phyloP scores from a whole-genome alignment of 1,140 invertebrate genomes.

The Drosophila malerkotliana region DNA sequence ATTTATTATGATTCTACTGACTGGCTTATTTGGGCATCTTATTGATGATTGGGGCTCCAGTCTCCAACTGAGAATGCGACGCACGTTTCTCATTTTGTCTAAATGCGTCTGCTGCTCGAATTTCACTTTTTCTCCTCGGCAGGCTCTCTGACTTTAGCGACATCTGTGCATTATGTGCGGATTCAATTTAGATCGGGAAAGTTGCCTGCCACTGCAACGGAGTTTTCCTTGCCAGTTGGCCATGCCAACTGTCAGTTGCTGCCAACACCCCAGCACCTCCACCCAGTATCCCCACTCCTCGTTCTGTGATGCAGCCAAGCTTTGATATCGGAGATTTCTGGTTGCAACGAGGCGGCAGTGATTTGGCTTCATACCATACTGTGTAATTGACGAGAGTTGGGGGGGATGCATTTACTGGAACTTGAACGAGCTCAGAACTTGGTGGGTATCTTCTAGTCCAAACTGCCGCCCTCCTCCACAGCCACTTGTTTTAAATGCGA shows the following conservation, averaged over 20 bases:
- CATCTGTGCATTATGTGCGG: constrained; percentile 53
- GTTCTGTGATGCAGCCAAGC: constrained; percentile 8
- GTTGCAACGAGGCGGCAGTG: constrained; percentile 33
- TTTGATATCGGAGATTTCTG: constrained; percentile 53
- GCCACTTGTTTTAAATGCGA: constrained; percentile 48
- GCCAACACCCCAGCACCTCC: constrained; percentile 21
- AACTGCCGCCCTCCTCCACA: neutral
- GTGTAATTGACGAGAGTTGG: neutral
- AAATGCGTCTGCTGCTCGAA: constrained; percentile 62
- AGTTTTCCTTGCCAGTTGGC: constrained; percentile 20
- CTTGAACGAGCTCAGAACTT: neutral
- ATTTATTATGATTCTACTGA: constrained; percentile 46
- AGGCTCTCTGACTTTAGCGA: constrained; percentile 14
- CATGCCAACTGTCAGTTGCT: constrained; percentile 45
- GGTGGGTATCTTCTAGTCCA: neutral
- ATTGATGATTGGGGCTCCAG: constrained; percentile 60
- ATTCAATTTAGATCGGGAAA: constrained; percentile 50
- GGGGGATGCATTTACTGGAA: too few relatives aligned
- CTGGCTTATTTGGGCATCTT: constrained; percentile 74
- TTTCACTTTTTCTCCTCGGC: constrained; percentile 39
- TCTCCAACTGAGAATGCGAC: constrained; percentile 58
- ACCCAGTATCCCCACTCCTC: constrained; percentile 13
- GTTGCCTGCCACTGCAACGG: constrained; percentile 35
- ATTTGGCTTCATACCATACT: constrained; percentile 33
- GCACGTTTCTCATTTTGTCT: constrained; percentile 77